Conservation (phyloP, 2,888 invertebrate genomes). For the Elmis aenea region DNA sequence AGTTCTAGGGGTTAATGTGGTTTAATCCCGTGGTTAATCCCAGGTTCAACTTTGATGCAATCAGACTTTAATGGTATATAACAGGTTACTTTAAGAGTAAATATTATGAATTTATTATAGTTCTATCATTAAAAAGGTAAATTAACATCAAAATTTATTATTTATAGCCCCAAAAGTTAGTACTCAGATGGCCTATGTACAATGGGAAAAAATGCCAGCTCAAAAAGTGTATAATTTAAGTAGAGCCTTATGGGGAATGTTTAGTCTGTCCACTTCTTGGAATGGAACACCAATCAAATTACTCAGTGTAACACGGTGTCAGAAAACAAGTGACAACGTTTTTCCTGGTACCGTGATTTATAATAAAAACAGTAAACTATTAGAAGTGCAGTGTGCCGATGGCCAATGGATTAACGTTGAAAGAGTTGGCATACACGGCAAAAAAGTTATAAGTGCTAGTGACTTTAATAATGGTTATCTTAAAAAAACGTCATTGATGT, state of each 20-base stretch:
- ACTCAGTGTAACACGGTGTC: slow-evolving; percentile 44
- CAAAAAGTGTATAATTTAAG: slow-evolving; percentile 63
- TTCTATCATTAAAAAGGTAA: too few relatives aligned
- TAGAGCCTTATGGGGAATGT: slow-evolving; percentile 63
- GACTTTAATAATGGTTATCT: slow-evolving; percentile 88
- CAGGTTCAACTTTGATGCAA: too few relatives aligned
- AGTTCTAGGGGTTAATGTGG: too few relatives aligned
- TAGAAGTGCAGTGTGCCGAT: slow-evolving; percentile 65
- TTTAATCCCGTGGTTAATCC: too few relatives aligned
- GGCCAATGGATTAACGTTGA: slow-evolving; percentile 60
- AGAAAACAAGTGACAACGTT: slow-evolving; percentile 4
- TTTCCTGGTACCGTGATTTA: slow-evolving; percentile 58
- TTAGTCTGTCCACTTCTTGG: slow-evolving; percentile 59
- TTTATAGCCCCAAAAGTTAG: slow-evolving; percentile 73
- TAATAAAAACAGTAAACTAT: slow-evolving; percentile 51
- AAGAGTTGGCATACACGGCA: slow-evolving; percentile 61
- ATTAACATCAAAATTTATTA: too few relatives aligned
- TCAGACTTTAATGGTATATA: too few relatives aligned
- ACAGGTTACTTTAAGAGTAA: too few relatives aligned
- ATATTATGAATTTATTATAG: too few relatives aligned
- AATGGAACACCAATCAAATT: slow-evolving; percentile 59
- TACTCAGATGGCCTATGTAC: slow-evolving; percentile 55
- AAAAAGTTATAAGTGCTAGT: slow-evolving; percentile 66
- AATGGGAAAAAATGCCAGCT: slow-evolving; percentile 63
- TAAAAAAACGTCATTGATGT: slow-evolving; percentile 49